Conservation (phyloP, 2,797 vertebrate genomes). For the Mormyrus hasselquistii region DNA sequence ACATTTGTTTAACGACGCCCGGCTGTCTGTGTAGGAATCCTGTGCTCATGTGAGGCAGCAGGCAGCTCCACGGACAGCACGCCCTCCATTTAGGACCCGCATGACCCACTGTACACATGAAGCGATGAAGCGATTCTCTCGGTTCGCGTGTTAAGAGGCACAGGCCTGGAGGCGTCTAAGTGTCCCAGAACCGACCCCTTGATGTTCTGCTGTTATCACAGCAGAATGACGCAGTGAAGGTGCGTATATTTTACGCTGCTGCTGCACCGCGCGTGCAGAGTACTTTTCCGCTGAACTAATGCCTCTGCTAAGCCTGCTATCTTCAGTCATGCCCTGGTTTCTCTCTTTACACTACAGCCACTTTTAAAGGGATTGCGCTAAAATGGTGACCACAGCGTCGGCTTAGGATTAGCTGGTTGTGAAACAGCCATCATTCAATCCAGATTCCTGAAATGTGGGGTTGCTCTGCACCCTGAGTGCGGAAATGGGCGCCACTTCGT, state of each 20-base stretch:
- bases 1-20: neutral
- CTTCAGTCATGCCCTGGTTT: neutral
- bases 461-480: neutral
- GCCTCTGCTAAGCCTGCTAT: neutral
- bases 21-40: neutral
- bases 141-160: neutral
- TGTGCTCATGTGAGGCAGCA: neutral
- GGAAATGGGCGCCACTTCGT: neutral
- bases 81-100: neutral
- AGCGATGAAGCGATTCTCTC: neutral
- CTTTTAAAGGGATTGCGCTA: slow-evolving; percentile 2
- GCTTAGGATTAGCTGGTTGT: neutral
- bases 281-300: neutral
- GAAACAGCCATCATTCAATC: neutral
- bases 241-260: neutral
- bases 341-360: neutral
- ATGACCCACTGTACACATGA: neutral
- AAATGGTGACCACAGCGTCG: neutral
- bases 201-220: neutral
- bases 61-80: neutral
- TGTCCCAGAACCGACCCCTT: neutral
- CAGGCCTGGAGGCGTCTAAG: neutral
- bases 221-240: neutral
- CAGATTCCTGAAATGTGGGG: neutral
- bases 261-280: neutral